A percentile compares a stretch with the other conserved stretches of the same genome.
Conservation (phyloP, 1,140 invertebrate species). For the Hycleus cichorii region DNA sequence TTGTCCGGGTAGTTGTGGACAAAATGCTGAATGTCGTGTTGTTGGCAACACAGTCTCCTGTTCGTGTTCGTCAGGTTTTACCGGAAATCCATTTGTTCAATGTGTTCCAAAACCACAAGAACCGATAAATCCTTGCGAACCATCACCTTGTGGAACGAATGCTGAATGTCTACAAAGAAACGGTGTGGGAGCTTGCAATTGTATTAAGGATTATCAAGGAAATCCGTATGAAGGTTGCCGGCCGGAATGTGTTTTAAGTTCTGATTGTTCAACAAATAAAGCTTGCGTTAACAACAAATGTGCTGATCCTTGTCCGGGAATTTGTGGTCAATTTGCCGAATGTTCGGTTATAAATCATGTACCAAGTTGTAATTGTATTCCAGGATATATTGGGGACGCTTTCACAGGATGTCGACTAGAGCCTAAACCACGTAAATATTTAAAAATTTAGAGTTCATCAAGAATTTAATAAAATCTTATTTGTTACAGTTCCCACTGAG, state of each 20-base stretch:
- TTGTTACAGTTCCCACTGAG: slow-evolving; percentile 37
- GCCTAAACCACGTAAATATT: slow-evolving; percentile 32
- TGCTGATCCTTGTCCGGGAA: slow-evolving; percentile 69
- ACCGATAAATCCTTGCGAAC: slow-evolving; percentile 35
- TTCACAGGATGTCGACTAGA: slow-evolving; percentile 41
- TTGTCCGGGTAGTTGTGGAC: slow-evolving; percentile 69
- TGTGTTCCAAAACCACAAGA: slow-evolving; percentile 44
- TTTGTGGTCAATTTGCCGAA: slow-evolving; percentile 72
- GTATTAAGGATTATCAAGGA: slow-evolving; percentile 63
- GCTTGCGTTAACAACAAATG: slow-evolving; percentile 75
- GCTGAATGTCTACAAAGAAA: slow-evolving; percentile 57
- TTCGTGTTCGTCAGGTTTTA: slow-evolving; percentile 63
- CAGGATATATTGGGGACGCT: slow-evolving; percentile 68
- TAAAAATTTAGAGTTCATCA: slow-evolving; percentile 32
- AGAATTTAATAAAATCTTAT: slow-evolving; percentile 5
- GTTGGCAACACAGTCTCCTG: slow-evolving; percentile 70
- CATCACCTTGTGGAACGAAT: slow-evolving; percentile 57
- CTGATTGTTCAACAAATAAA: slow-evolving; percentile 66
- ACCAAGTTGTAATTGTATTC: slow-evolving; percentile 67
- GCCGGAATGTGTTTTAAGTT: slow-evolving; percentile 69
- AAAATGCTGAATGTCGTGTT: slow-evolving; percentile 66
- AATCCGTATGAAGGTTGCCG: slow-evolving; percentile 73
- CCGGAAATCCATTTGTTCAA: slow-evolving; percentile 66
- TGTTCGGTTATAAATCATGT: slow-evolving; percentile 73
- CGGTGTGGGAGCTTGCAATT: slow-evolving; percentile 62